These are phyloP conservation scores for Boloria selene DNA, from an alignment of 2,888 invertebrate species.

Conservation along the genomic window DNA sequence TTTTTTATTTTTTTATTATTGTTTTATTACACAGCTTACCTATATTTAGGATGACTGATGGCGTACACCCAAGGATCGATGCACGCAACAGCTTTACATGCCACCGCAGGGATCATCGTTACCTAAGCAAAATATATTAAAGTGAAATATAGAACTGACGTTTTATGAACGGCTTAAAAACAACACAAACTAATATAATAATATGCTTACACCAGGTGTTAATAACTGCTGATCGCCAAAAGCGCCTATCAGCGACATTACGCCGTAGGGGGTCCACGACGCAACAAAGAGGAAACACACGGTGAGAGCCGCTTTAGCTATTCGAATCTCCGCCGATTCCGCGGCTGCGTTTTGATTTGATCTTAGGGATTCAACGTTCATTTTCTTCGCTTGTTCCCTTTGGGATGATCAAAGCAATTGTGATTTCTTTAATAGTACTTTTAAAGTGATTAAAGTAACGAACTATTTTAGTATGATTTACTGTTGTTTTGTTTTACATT, in stretches of 20 bases:
- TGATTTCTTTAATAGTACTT: too few relatives aligned
- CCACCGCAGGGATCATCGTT: constrained; percentile 93
- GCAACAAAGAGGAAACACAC: constrained; percentile 92
- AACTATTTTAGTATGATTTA: too few relatives aligned
- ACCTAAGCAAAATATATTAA: constrained; percentile 62
- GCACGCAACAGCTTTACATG: constrained; percentile 94
- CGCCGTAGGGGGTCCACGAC: constrained; percentile 95
- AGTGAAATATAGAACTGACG: background rate
- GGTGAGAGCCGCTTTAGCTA: constrained; percentile 94
- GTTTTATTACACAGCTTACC: constrained; percentile 69
- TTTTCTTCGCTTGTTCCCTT: constrained; percentile 88
- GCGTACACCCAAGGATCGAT: constrained; percentile 96
- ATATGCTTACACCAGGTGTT: constrained; percentile 84
- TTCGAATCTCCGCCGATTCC: constrained; percentile 91
- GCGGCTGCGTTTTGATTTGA: constrained; percentile 86
- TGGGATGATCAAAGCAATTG: background rate
- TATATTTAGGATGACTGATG: constrained; percentile 94
- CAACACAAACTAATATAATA: background rate
- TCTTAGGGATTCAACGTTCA: constrained; percentile 93
- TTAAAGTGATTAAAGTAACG: too few relatives aligned
- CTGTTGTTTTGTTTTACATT: too few relatives aligned
- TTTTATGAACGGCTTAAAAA: background rate
- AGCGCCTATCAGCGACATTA: constrained; percentile 90
- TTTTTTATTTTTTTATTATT: too few relatives aligned
- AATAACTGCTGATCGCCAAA: constrained; percentile 89